These are phyloP conservation scores for Dichetophora obliterata DNA, from an alignment of 2,888 invertebrate genomes.

Conservation along the genomic window DNA sequence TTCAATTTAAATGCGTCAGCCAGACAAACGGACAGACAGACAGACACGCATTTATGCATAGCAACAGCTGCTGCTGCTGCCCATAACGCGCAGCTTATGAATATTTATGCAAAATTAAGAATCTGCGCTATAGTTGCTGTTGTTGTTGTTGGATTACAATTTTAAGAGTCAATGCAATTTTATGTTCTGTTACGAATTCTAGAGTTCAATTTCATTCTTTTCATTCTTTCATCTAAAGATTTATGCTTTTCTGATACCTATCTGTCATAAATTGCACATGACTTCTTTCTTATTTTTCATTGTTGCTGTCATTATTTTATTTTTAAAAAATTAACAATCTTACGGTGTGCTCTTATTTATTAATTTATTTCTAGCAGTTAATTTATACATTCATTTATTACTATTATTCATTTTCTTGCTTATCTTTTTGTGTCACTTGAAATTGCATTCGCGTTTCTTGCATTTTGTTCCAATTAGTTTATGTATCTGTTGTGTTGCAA, in stretches of 20 bases:
- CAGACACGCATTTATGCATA: not conserved
- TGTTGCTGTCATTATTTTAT: not conserved
- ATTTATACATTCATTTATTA: not conserved
- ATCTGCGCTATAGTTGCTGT: not conserved
- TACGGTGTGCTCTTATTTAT: not conserved
- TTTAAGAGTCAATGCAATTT: not conserved
- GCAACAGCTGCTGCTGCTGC: not conserved
- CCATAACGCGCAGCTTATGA: conserved; percentile 1
- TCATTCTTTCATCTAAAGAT: not conserved
- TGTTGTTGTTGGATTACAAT: not conserved
- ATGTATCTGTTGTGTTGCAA: not conserved
- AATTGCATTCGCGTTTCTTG: not conserved
- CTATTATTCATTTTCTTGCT: not conserved
- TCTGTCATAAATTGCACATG: not conserved
- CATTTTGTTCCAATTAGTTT: conserved; percentile 3
- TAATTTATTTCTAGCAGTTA: not conserved
- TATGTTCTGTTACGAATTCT: not conserved
- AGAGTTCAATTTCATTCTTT: not conserved
- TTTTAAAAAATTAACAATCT: not conserved
- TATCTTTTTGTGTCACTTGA: conserved; percentile 14
- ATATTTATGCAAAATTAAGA: conserved; percentile 11
- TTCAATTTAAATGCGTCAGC: conserved; percentile 10
- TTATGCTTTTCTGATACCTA: not conserved
- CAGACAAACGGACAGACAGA: not conserved
- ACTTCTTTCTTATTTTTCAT: not conserved